These are phyloP conservation scores for Gerris lacustris DNA, from an alignment of 2,888 invertebrate species.

Conservation along the genomic window DNA sequence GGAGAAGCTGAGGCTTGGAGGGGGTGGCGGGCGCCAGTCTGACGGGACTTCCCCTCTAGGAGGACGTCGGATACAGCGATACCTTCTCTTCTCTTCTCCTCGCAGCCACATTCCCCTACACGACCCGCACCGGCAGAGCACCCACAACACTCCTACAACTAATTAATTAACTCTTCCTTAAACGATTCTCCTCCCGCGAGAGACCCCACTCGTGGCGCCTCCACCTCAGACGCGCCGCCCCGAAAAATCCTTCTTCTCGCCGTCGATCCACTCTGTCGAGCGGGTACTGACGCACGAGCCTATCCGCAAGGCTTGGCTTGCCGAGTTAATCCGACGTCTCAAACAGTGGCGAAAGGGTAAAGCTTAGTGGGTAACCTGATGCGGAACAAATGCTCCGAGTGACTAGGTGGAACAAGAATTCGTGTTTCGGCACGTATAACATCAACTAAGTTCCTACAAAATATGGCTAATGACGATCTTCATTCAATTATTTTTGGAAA, in stretches of 20 bases:
- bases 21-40: conserved; percentile 1
- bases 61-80: neutral
- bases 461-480: too few relatives aligned
- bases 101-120: conserved; percentile 5
- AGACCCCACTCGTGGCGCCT: neutral
- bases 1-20: neutral
- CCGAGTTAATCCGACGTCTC: too few relatives aligned
- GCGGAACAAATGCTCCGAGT: too few relatives aligned
- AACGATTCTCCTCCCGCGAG: neutral
- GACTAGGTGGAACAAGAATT: too few relatives aligned
- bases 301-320: too few relatives aligned
- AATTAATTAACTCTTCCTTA: conserved; percentile 5
- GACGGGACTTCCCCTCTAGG: neutral
- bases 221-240: neutral
- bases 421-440: too few relatives aligned
- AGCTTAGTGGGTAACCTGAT: too few relatives aligned
- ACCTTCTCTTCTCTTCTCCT: neutral
- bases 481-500: too few relatives aligned
- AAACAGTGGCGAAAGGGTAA: too few relatives aligned
- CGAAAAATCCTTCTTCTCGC: neutral
- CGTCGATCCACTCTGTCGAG: neutral
- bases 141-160: neutral
- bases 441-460: too few relatives aligned
- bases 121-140: neutral
- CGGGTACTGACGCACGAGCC: too few relatives aligned